A percentile compares a stretch with the other conserved stretches of the same genome.
phyloP scores from a whole-genome alignment of 2,797 vertebrate species.

The Falco berigora region DNA sequence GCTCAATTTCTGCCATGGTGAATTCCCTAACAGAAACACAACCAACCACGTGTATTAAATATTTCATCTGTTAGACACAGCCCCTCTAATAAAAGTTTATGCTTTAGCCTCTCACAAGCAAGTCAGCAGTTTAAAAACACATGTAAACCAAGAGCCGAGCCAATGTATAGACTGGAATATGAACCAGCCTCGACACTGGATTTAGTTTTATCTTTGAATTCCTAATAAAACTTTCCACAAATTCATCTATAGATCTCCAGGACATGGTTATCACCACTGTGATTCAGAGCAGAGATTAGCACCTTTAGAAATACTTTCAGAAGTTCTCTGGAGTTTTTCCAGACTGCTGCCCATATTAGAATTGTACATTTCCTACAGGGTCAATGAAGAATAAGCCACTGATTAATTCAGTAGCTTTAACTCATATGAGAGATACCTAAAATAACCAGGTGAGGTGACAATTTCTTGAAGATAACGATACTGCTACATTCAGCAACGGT shows the following conservation, averaged over 20 bases:
- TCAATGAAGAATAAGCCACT: not conserved
- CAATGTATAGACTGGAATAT: not conserved
- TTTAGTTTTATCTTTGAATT: not conserved
- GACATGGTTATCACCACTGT: not conserved
- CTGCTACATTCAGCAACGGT: not conserved
- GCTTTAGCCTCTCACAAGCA: not conserved
- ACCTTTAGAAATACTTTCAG: not conserved
- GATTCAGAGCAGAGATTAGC: not conserved
- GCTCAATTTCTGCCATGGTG: constrained; percentile 99
- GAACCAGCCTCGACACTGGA: not conserved
- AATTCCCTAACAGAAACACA: constrained; percentile 82
- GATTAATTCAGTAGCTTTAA: not conserved
- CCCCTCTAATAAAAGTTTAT: not conserved
- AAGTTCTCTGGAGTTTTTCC: not conserved
- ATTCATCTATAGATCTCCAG: not conserved
- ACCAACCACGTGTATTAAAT: rapidly evolving
- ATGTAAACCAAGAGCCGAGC: not conserved
- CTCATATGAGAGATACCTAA: not conserved
- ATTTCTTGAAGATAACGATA: not conserved
- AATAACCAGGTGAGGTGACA: not conserved
- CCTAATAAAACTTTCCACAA: not conserved
- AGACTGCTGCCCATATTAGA: not conserved
- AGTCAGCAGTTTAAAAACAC: not conserved
- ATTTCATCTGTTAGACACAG: not conserved
- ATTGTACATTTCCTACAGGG: not conserved